Percentiles rank a stretch among this genome's conserved stretches.
phyloP scores from a whole-genome alignment of 2,113 vertebrate species.

The Tretioscincus oriximinensis region DNA sequence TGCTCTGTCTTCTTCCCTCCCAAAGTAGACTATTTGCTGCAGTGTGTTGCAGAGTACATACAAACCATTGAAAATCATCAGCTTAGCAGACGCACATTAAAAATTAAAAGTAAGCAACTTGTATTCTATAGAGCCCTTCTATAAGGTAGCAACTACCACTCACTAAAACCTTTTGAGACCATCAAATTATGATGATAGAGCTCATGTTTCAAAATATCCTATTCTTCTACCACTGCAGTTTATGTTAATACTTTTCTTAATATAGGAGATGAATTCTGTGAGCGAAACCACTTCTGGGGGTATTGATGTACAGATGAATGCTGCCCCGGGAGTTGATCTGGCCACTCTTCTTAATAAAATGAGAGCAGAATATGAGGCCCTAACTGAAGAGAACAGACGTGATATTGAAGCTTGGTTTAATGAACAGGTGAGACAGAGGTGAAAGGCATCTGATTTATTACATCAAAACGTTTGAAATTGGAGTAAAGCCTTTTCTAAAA shows the following conservation, averaged over 20 bases:
- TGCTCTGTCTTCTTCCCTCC: no score
- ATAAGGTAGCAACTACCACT: no score
- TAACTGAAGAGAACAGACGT: conserved; percentile 61
- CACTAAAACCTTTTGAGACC: not conserved
- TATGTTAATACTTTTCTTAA: not conserved
- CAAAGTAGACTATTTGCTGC: no score
- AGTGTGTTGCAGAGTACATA: no score
- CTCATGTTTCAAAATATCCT: not conserved
- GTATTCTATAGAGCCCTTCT: no score
- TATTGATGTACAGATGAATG: conserved; percentile 71
- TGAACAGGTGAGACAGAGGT: conserved; percentile 68
- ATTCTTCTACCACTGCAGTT: not conserved
- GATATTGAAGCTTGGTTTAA: conserved; percentile 67
- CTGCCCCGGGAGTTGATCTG: conserved; percentile 50
- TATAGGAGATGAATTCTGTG: not conserved
- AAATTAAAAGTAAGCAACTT: no score
- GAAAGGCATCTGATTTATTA: not conserved
- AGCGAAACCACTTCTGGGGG: conserved; percentile 22
- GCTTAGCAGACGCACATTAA: no score
- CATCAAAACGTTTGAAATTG: not conserved
- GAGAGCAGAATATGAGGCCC: conserved; percentile 67
- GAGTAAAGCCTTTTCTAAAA: not conserved
- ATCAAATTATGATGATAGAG: not conserved
- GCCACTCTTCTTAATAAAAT: conserved; percentile 56
- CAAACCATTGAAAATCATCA: no score